Base-by-base conservation (phyloP, 2,797 vertebrate species). In the Chaetodon trifasciatus region DNA sequence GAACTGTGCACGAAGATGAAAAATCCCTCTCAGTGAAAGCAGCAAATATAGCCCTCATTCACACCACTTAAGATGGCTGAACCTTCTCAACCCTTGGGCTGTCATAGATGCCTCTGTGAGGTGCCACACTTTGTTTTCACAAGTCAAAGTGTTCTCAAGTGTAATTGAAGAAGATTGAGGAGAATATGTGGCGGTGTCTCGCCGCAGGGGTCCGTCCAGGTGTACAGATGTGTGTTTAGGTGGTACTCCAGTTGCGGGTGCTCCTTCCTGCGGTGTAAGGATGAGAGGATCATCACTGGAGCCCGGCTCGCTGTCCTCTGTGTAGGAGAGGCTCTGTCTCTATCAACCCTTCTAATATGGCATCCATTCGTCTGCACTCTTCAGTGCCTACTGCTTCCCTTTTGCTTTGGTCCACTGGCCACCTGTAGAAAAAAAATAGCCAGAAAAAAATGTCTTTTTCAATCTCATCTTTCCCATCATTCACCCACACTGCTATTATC, bases 211-310 rank as follows among this genome's bases (percentile, higher is more conserved):
- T 72, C 61, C 77, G 69, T 85, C 76, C 84, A 74, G 87, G 57
- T 77, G 84, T 77, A 82, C 74, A 76, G 70, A 73, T 83, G 86
- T 79, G 66, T 60, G 60, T 84, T 78, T 84, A 61, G 63, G 69
- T 75, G 80, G 74, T 77, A 64, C 49, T 92, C 85, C 81, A 81
- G 84, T 80, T 76, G 83, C 4, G 6, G 74, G 58, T 76, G 83
- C 76, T 89, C 81, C 87, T 93, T 90, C 78, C 83, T 82, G 81
- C 37, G 72, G 70, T 12, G 70, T 64, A 62, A 80, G 60, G 78
- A 72, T 71, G 63, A 66, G 66, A 81, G 68, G 88, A 84, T 85
- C 92, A 93, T 93, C 89, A 92, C 92, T 87, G 85, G 66, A 82
- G 87, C 79, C 74, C 0, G 24, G 74, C 72, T 83, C 62, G 77